Base-by-base conservation (phyloP, 2,113 vertebrate species). In the Sceloporus undulatus region DNA sequence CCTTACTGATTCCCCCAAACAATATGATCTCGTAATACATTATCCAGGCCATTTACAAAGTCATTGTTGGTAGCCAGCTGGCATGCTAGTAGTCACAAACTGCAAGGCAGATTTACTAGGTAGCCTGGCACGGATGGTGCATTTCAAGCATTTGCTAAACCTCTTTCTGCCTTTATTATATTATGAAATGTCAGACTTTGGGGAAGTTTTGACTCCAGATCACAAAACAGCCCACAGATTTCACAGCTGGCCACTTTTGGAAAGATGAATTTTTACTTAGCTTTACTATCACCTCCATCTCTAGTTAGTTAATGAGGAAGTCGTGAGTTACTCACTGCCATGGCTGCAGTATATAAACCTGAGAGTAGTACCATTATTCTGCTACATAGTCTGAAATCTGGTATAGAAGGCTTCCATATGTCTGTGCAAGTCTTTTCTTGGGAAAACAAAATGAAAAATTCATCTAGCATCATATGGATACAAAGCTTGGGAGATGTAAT, bases 161-260 rank as follows among this genome's bases (percentile, higher is more conserved):
- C 70, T 68, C 40, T 52, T 14, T 34, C 76, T 86, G 85, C 62
- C 62, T 86, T 68, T 78, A 78, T 79, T 79, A 86, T 34, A 86
- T 54, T 68, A 79, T 79, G 62, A 79, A 54, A 34, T 70, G 29
- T 9, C 29, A 70, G 75, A 79, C 23, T 25, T 68, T 34, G 42
- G 18, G 40, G 74, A 23, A 18, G 25, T 70, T 79, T 40, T 34
- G 59, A 21, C 19, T 79, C 42, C n/a, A 86, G 42, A 54, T 68
- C 62, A 79, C 76, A 86, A 79, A 79, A n/a, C 19, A 34, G 62
- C 34, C 65, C 27, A 70, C 66, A 54, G 62, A 23, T 79, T 86
- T 79, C 42, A 70, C 2, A 13, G 29, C 10, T 29, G 42, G 38
- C 40, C 59, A 86, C 11, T 70, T 27, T 54, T 7, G 23, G 77